Base-by-base conservation (phyloP, 2,797 vertebrate genomes). In the Etheostoma nigrum region DNA sequence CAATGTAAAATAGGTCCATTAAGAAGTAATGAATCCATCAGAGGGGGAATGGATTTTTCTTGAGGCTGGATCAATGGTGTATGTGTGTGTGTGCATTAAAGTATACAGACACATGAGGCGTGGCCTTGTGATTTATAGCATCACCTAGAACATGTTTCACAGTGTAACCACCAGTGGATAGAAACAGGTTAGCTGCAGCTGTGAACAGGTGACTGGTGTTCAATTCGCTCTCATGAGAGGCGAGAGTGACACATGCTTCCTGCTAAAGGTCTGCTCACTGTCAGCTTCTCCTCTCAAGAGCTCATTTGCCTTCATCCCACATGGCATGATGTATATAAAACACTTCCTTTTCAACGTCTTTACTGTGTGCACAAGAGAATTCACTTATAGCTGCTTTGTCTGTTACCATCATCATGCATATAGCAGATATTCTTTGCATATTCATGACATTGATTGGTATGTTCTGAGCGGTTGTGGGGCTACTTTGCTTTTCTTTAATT, bases 1-100 rank as follows among this genome's bases (percentile, higher is more conserved):
- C 92, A 95, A 95, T 95, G 95, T 95, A 95, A 96, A 96, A 95
- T 94, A 94, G 91, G 79, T 92, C 94, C 93, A 96, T 96, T 95
- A 95, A 93, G 91, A 72, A 89, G 89, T 94, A 95, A 95, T 95
- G 94, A 95, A 95, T 95, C 95, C 94, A 96, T 95, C 94, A 95
- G 86, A 78, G 72, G 78, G 76, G 76, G 84, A 94, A 95, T 94
- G 92, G 93, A 95, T 94, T 95, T 93, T 91, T 93, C 94, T 94
- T 90, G 87, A 89, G 91, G 89, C 86, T 65, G 74, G 90, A 96
- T 96, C 95, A 91, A 95, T 95, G 86, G 44, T 2, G 27, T 72
- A n/a, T 40, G 36, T 40, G 30, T 49, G 54, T 67, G 61, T 61
- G 77, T 48, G 76, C 55, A 27, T 51, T 67, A 57, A 52, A 61